Conservation (phyloP, 2,113 vertebrate species). For the Ameiurus melas region DNA sequence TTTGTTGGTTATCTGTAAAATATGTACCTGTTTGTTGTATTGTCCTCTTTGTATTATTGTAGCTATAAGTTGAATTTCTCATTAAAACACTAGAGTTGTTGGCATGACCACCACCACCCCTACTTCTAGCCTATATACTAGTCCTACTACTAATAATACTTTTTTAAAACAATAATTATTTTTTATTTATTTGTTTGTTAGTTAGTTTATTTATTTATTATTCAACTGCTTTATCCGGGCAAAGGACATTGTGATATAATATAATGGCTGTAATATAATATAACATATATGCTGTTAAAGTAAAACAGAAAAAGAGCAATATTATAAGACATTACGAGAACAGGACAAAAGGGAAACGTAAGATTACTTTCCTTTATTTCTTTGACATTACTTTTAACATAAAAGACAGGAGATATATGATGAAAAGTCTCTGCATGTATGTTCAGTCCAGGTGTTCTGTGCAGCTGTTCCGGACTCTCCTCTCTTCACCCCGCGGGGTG, state of each 20-base stretch:
- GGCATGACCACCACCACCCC: neutral
- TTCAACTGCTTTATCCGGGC: neutral
- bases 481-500: neutral
- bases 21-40: neutral
- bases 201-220: neutral
- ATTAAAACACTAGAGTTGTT: neutral
- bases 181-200: too few species aligned
- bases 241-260: neutral
- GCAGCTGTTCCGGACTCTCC: neutral
- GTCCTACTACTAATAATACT: too few species aligned
- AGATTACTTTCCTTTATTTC: neutral
- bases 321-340: neutral
- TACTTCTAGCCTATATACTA: neutral
- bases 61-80: neutral
- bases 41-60: neutral
- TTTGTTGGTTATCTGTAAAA: neutral
- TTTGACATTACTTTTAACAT: neutral
- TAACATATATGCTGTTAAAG: neutral
- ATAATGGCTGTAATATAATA: neutral
- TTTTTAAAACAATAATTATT: neutral
- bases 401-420: neutral
- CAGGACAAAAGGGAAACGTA: neutral
- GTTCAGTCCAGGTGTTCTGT: neutral
- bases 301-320: neutral
- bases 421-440: constrained; percentile 1